A percentile compares a stretch with the other conserved stretches of the same genome.
These are phyloP conservation scores for Forbesichthys papilliferus DNA, from an alignment of 2,113 vertebrate genomes.

Conservation along the genomic window DNA sequence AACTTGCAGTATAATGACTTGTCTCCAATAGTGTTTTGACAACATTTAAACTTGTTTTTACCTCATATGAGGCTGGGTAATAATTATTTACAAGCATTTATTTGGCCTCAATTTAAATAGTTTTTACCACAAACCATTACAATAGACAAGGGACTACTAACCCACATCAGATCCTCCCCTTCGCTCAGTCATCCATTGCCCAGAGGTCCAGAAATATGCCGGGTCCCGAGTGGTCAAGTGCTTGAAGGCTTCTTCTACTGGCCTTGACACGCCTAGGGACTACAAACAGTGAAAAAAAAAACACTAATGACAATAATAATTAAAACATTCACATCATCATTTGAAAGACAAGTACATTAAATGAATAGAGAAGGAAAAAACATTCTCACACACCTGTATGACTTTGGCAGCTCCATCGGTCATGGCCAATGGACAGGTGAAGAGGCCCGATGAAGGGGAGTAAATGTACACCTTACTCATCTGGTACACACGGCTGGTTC, in stretches of 20 bases:
- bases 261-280: conserved; percentile 70
- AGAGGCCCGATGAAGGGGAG: conserved; percentile 77
- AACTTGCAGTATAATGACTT: too few relatives aligned
- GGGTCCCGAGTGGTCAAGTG: conserved; percentile 79
- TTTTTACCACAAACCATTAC: too few relatives aligned
- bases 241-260: conserved; percentile 69
- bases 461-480: conserved; percentile 85
- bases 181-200: conserved; percentile 91
- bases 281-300: conserved; percentile 45
- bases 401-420: conserved; percentile 89
- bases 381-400: conserved; percentile 76
- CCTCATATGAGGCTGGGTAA: too few relatives aligned
- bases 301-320: neutral
- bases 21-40: too few relatives aligned
- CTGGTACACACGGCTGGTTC: conserved; percentile 82
- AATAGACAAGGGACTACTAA: conserved; percentile 44
- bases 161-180: conserved; percentile 88
- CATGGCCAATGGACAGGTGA: conserved; percentile 85
- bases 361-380: too few relatives aligned
- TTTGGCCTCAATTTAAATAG: too few relatives aligned
- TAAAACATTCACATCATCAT: neutral
- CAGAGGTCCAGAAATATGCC: conserved; percentile 84
- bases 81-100: too few relatives aligned
- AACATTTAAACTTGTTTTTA: too few relatives aligned
- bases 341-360: neutral